phyloP scores from a whole-genome alignment of 2,888 invertebrate genomes.

The Lasioglossum lativentre region DNA sequence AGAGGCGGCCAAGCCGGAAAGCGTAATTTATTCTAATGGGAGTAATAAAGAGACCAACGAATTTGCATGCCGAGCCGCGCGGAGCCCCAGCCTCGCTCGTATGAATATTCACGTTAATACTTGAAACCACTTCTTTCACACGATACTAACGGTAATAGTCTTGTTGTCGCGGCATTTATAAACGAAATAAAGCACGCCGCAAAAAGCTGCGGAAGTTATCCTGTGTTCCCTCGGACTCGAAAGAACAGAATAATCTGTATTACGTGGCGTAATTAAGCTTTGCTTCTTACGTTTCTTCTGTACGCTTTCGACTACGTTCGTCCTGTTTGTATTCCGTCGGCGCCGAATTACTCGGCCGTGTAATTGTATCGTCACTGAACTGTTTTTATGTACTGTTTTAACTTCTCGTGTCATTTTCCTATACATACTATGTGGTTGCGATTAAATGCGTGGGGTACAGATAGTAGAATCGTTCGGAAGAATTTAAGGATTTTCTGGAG shows the following conservation, averaged over 20 bases:
- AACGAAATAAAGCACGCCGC: not conserved
- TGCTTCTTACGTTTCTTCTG: not conserved
- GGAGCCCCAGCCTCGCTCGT: not conserved
- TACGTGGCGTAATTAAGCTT: not conserved
- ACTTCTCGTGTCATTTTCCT: not conserved
- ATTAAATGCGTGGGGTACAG: not conserved
- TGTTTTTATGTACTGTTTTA: not conserved
- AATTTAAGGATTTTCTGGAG: too few relatives aligned
- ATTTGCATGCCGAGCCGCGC: conserved; percentile 53
- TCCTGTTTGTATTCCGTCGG: not conserved
- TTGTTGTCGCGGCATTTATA: conserved; percentile 2
- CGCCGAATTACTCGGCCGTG: not conserved
- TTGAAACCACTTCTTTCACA: conserved; percentile 52
- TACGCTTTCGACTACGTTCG: not conserved
- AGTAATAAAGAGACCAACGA: conserved; percentile 67
- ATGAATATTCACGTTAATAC: conserved; percentile 62
- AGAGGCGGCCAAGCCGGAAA: conserved; percentile 65
- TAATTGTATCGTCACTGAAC: not conserved
- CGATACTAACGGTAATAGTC: conserved; percentile 34
- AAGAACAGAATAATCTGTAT: not conserved
- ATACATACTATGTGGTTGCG: not conserved
- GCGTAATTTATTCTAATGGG: conserved; percentile 73
- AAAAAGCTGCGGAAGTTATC: not conserved
- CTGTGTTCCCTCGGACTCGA: not conserved
- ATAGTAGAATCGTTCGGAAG: not conserved